Base-by-base conservation (phyloP, 2,113 vertebrate species). In the Larimichthys polyactis region DNA sequence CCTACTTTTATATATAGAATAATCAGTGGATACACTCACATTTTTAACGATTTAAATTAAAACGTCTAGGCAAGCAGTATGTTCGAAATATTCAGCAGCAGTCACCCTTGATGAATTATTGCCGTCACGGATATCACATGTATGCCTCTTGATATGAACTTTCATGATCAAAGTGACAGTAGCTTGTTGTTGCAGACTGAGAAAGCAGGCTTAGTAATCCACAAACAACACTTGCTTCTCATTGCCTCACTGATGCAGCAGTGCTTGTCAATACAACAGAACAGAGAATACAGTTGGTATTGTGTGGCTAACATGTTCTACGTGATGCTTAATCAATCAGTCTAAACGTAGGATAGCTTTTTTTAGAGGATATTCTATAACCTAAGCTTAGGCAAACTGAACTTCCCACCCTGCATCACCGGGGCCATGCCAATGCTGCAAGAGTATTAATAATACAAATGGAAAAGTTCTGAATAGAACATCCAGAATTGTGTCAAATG, bases 91-190 rank as follows among this genome's bases (percentile, higher is more conserved):
- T 62, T 63, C 27, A 29, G 49, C 10, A 7, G 51, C n/a, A 59
- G 57, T 62, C 67, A 57, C 52, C 36, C 48, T 11, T 63, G 46
- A 68, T 68, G 20, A 29, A 46, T 54, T 71, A 48, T 16, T 71
- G 36, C 4, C 4, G 0, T 71, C 32, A 59, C 0, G 2, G 32
- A 68, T 68, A 40, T 49, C 27, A 70, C 22, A 54, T 71, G 9
- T 20, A 67, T 55, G 16, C 58, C 51, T 36, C 57, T 27, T 67
- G 46, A 72, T 43, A 4, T 62, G 17, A 81, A 66, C 20, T 68
- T 60, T 40, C 46, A 77, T 43, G 20, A 55, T 75, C 40, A 79
- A 68, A 69, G 27, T 69, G 63, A 67, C 54, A 59, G 14, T 4
- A 62, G 67, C 62, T 78, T 44, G 17, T 11, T 60, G 57, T 65